Conservation (phyloP, 2,113 vertebrate genomes). For the Cottus gobio region DNA sequence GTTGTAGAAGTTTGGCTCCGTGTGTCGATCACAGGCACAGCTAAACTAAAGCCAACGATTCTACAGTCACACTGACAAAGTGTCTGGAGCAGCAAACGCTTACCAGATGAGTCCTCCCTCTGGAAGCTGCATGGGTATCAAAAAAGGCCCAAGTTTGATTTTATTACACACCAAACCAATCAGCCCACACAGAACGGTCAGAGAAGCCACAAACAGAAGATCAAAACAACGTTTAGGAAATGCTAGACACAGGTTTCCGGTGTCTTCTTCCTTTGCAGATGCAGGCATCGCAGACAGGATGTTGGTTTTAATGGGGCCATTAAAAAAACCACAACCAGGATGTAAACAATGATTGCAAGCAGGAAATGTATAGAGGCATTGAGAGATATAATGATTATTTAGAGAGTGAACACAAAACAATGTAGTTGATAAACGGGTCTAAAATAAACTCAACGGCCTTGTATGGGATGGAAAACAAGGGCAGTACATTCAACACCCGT, state of each 20-base stretch:
- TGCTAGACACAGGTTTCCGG: background rate
- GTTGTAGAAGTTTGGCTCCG: conserved; percentile 1
- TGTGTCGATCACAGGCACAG: conserved; percentile 5
- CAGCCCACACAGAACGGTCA: background rate
- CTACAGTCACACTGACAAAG: conserved; percentile 15
- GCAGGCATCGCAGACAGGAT: conserved; percentile 28
- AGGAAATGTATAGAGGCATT: conserved; percentile 40
- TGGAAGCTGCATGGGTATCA: conserved; percentile 66
- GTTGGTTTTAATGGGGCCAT: conserved; percentile 10
- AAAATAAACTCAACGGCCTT: conserved; percentile 6
- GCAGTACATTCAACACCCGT: background rate
- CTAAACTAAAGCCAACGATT: conserved; percentile 6
- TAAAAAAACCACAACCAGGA: conserved; percentile 11
- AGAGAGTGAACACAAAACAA: background rate
- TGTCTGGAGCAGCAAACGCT: conserved; percentile 53
- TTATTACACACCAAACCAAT: conserved; percentile 38
- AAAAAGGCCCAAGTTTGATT: conserved; percentile 60
- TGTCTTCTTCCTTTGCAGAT: conserved; percentile 33
- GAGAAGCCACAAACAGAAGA: background rate
- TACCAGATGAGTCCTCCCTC: conserved; percentile 69
- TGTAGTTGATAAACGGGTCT: background rate
- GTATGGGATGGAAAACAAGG: background rate
- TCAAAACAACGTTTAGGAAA: conserved; percentile 15
- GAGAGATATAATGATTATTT: background rate
- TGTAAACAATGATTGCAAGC: conserved; percentile 13